phyloP scores from a whole-genome alignment of 2,113 vertebrate genomes.

The Cichladusa arquata region DNA sequence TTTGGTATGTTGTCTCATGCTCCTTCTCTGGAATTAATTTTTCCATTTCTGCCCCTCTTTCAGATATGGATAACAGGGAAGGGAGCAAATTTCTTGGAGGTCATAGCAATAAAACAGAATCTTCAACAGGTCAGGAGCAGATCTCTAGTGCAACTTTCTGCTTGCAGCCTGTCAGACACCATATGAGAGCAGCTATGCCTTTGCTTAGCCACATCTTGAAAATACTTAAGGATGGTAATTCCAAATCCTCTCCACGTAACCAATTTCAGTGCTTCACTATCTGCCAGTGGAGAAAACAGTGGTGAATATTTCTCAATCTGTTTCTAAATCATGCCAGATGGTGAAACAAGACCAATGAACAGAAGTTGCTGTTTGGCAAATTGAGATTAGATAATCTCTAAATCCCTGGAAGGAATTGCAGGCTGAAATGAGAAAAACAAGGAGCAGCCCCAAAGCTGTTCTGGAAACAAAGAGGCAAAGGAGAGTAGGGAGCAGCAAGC shows the following conservation, averaged over 20 bases:
- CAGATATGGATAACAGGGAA: neutral
- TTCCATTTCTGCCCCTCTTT: neutral
- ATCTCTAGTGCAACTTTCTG: neutral
- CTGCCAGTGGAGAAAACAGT: neutral
- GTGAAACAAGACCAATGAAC: neutral
- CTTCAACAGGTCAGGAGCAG: neutral
- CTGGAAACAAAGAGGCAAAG: neutral
- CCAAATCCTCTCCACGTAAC: neutral
- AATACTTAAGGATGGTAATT: neutral
- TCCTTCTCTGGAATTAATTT: neutral
- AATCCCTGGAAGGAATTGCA: neutral
- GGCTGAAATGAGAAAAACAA: neutral
- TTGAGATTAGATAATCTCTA: neutral
- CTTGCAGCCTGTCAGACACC: neutral
- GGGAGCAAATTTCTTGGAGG: neutral
- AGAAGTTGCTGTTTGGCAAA: neutral
- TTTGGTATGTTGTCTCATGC: neutral
- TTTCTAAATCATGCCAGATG: neutral
- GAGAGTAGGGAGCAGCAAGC: neutral
- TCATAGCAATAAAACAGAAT: slow-evolving; percentile 17
- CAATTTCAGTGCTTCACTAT: neutral
- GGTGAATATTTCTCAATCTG: neutral
- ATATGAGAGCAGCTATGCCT: neutral
- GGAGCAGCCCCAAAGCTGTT: neutral
- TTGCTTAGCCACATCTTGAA: neutral